phyloP scores from a whole-genome alignment of 35 echinoderm and acorn worm genomes.

The Amphiura filiformis region DNA sequence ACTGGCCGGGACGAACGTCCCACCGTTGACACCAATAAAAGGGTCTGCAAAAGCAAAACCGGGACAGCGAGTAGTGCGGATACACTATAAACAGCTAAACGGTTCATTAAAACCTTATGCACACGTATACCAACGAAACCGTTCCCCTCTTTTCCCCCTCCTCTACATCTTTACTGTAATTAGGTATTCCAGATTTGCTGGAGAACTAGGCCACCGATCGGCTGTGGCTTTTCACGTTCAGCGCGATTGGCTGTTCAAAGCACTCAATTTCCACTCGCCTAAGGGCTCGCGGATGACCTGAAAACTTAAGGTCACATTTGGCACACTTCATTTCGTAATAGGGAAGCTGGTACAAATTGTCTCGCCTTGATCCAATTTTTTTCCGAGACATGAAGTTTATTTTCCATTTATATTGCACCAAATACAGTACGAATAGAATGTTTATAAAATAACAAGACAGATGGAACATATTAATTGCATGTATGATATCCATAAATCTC shows the following conservation, averaged over 20 bases:
- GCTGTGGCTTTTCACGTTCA: not conserved
- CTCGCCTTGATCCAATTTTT: not conserved
- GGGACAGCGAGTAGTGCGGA: no score
- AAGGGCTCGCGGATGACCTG: not conserved
- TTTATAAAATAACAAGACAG: not conserved
- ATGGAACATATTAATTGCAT: not conserved
- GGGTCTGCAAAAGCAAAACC: no score
- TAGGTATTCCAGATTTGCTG: not conserved
- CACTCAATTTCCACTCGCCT: conserved; percentile 9
- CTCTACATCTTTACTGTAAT: no score
- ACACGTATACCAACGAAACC: no score
- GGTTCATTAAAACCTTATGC: no score
- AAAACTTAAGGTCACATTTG: not conserved
- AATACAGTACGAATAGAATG: no score
- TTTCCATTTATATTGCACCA: no score
- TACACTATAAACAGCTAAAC: no score
- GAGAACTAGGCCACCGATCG: not conserved
- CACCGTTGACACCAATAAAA: no score
- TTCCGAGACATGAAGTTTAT: no score
- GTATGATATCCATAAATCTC: not conserved
- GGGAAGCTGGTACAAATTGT: not conserved
- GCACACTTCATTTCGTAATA: not conserved
- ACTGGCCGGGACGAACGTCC: no score
- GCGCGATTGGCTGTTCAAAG: not conserved
- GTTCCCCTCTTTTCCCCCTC: no score